These are phyloP conservation scores for Lissocephala sabroskyi DNA, from an alignment of 2,888 invertebrate genomes.

Conservation along the genomic window DNA sequence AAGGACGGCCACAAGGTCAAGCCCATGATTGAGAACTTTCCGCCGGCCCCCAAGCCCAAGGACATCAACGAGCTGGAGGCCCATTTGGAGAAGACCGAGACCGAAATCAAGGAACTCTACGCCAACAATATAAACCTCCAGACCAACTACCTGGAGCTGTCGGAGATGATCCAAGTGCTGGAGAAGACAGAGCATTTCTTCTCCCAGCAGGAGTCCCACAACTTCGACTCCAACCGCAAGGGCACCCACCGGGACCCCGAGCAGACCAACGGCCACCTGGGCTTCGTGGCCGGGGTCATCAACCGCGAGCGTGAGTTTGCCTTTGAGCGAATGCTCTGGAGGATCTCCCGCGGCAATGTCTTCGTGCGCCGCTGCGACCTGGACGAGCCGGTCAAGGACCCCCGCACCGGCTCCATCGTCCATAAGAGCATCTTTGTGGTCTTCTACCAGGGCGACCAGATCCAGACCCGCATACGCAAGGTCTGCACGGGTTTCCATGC, in stretches of 20 bases:
- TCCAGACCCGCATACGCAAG: slow-evolving; percentile 87
- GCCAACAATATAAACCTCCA: slow-evolving; percentile 94
- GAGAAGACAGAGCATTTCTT: slow-evolving; percentile 84
- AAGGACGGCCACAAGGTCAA: slow-evolving; percentile 83
- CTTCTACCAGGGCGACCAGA: slow-evolving; percentile 87
- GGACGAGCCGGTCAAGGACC: slow-evolving; percentile 82
- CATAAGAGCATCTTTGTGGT: slow-evolving; percentile 87
- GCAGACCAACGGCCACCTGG: slow-evolving; percentile 69
- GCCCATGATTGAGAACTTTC: slow-evolving; percentile 78
- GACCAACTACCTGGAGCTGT: slow-evolving; percentile 91
- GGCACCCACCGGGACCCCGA: slow-evolving; percentile 82
- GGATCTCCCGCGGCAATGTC: slow-evolving; percentile 88
- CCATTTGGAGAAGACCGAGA: slow-evolving; percentile 95
- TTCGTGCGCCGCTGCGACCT: slow-evolving; percentile 86
- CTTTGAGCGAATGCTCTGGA: slow-evolving; percentile 90
- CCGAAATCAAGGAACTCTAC: slow-evolving; percentile 92
- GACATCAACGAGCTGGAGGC: slow-evolving; percentile 85
- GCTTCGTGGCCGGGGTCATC: slow-evolving; percentile 90
- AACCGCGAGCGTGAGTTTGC: slow-evolving; percentile 83
- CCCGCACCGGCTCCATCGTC: slow-evolving; percentile 78
- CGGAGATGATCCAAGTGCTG: slow-evolving; percentile 91
- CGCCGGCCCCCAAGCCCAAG: slow-evolving; percentile 81
- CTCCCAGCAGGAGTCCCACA: slow-evolving; percentile 62
- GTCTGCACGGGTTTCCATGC: slow-evolving; percentile 90
- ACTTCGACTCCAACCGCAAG: slow-evolving; percentile 74